These are phyloP conservation scores for Eolophus roseicapilla DNA, from an alignment of 2,113 vertebrate species.

Conservation along the genomic window DNA sequence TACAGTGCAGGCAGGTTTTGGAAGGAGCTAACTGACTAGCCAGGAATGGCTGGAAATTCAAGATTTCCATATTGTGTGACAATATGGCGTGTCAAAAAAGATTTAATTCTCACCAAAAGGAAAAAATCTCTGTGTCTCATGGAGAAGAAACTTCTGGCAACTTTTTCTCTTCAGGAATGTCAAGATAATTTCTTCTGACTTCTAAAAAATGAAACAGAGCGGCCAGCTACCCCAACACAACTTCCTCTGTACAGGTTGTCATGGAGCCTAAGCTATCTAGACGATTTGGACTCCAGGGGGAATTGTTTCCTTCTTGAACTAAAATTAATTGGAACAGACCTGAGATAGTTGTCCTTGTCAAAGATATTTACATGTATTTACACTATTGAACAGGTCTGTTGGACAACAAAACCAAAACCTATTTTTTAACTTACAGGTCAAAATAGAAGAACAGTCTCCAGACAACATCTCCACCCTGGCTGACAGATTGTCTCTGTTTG, in stretches of 20 bases:
- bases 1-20: not conserved
- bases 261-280: not conserved
- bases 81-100: not conserved
- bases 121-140: constrained; percentile 28
- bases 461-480: not conserved
- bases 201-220: constrained; percentile 52
- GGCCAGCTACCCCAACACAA: constrained; percentile 36
- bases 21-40: not conserved
- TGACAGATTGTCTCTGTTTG: not conserved
- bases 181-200: constrained; percentile 63
- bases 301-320: constrained; percentile 12
- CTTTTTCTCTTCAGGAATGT: constrained; percentile 34
- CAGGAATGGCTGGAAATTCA: constrained; percentile 16
- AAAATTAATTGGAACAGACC: constrained; percentile 36
- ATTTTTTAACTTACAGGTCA: not conserved
- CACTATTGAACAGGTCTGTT: not conserved
- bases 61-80: constrained; percentile 27
- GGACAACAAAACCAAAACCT: not conserved
- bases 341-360: constrained; percentile 35
- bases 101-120: constrained; percentile 7
- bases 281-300: not conserved
- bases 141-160: constrained; percentile 47
- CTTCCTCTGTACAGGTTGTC: constrained; percentile 37
- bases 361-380: constrained; percentile 31
- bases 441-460: not conserved